Evolutionary conservation across 2,113 vertebrate species (phyloP).

Genomic region (Siphamia tubifer): DNA sequence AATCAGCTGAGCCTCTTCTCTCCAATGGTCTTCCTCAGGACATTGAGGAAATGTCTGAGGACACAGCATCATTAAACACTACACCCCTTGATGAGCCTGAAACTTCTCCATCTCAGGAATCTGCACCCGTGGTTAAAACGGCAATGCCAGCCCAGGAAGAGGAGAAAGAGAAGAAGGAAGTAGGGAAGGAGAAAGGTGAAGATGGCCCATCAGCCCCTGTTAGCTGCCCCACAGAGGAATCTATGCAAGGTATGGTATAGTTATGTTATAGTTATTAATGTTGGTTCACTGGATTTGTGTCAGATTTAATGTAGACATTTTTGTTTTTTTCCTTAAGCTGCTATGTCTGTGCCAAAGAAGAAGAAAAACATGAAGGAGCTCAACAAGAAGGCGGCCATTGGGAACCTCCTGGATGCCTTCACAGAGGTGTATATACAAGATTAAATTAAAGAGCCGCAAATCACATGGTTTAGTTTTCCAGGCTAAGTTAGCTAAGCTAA

Average conservation of each 20-base stretch:
- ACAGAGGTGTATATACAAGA: conserved; percentile 86
- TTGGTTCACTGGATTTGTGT: not conserved
- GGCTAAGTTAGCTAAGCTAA: too few relatives aligned
- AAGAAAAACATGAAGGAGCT: conserved; percentile 92
- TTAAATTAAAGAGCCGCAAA: too few relatives aligned
- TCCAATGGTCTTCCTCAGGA: conserved; percentile 84
- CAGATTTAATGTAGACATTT: not conserved
- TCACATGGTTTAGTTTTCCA: too few relatives aligned
- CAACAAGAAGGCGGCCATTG: conserved; percentile 91
- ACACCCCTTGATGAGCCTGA: conserved; percentile 83
- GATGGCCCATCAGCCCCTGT: conserved; percentile 57
- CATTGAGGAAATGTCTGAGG: conserved; percentile 66
- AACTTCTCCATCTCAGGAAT: conserved; percentile 61
- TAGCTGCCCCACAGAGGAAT: conserved; percentile 78
- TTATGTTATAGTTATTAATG: not conserved
- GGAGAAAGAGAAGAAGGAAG: conserved; percentile 8
- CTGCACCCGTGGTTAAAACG: conserved; percentile 44
- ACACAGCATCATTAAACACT: conserved; percentile 71
- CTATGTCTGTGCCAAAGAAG: conserved; percentile 91
- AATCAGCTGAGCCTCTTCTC: conserved; percentile 78
- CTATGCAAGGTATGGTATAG: conserved; percentile 79
- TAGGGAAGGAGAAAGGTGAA: conserved; percentile 47
- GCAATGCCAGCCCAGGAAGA: conserved; percentile 34
- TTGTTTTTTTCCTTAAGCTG: conserved; percentile 69
- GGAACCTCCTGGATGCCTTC: conserved; percentile 94